Conservation (phyloP, 2,888 invertebrate species). For the Didymodactylos carnosus region DNA sequence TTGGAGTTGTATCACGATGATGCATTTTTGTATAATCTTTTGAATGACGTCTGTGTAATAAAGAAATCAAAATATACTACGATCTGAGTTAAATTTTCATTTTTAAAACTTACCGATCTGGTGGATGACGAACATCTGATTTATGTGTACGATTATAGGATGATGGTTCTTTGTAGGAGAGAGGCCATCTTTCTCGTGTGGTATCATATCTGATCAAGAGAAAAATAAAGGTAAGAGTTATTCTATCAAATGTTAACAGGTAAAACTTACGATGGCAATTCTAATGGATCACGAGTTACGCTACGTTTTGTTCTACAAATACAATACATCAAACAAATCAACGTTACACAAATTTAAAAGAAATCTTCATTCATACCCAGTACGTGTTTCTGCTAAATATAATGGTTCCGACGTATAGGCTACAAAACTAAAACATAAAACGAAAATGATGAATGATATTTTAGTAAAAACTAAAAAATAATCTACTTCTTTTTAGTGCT, state of each 20-base stretch:
- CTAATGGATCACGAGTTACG: not conserved
- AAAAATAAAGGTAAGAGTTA: not conserved
- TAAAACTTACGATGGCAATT: not conserved
- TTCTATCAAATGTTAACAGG: not conserved
- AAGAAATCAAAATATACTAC: not conserved
- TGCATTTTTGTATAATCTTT: not conserved
- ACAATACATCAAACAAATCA: too few species aligned
- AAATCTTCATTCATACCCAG: not conserved
- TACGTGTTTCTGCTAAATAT: not conserved
- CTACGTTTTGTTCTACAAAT: not conserved
- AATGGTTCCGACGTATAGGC: not conserved
- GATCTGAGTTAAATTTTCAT: not conserved
- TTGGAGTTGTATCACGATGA: too few species aligned
- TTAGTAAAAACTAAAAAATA: too few species aligned
- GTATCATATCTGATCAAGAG: too few species aligned
- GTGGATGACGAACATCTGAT: not conserved
- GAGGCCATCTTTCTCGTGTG: not conserved
- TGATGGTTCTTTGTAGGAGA: not conserved
- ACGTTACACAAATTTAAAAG: too few species aligned
- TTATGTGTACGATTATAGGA: not conserved
- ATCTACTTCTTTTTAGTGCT: not conserved
- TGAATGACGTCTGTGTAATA: not conserved
- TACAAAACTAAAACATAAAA: not conserved
- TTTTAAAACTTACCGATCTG: not conserved
- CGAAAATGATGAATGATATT: not conserved